phyloP scores from a whole-genome alignment of 2,113 vertebrate genomes.

The Chaetura pelagica region DNA sequence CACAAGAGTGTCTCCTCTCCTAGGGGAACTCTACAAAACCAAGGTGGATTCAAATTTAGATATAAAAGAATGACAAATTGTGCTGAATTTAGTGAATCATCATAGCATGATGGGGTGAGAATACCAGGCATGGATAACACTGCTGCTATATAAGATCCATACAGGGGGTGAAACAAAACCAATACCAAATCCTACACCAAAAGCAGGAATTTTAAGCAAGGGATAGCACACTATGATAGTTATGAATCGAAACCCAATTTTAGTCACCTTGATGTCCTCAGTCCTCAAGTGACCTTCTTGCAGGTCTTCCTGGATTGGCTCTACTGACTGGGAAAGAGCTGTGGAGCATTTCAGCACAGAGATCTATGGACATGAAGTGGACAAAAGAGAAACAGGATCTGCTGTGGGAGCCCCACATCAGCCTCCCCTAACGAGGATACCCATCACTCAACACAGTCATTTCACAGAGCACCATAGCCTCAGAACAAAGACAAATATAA shows the following conservation, averaged over 20 bases:
- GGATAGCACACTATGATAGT: background rate
- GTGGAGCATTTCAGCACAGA: background rate
- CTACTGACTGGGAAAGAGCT: background rate
- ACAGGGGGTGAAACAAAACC: rapidly evolving
- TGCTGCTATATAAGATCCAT: background rate
- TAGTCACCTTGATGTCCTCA: background rate
- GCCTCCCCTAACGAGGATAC: rapidly evolving
- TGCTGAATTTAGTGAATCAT: background rate
- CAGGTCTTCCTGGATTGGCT: background rate
- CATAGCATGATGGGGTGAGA: background rate
- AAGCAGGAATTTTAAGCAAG: background rate
- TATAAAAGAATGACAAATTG: background rate
- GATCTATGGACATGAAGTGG: background rate
- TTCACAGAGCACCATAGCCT: background rate
- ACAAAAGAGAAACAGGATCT: background rate
- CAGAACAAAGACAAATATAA: background rate
- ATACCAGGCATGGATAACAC: background rate
- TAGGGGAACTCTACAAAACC: background rate
- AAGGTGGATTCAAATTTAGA: background rate
- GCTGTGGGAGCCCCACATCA: background rate
- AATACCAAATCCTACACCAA: background rate
- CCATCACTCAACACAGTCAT: background rate
- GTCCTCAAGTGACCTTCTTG: background rate
- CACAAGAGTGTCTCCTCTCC: background rate
- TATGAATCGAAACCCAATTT: background rate